Percentiles rank a stretch among this genome's conserved stretches.
Evolutionary conservation across 2,797 vertebrate species (phyloP).

Genomic region (Catostomus latipinnis): DNA sequence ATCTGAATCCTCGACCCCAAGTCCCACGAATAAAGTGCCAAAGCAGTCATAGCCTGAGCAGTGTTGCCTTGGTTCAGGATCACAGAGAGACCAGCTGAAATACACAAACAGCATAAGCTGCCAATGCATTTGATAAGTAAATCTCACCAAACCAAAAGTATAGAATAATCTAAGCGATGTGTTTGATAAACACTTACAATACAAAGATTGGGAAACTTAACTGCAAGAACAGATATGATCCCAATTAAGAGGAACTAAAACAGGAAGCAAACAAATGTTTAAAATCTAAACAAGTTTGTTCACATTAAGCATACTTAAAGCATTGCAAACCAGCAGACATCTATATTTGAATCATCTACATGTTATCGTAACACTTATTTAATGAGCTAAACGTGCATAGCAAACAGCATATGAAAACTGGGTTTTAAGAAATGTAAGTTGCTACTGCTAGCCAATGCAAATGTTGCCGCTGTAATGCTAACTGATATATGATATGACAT

Average conservation of each 20-base stretch:
- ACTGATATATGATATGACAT: no score
- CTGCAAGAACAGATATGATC: background rate
- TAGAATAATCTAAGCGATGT: background rate
- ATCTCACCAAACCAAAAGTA: background rate
- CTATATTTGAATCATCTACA: no score
- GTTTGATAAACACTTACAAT: background rate
- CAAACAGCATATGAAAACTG: no score
- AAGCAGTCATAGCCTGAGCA: slow-evolving; percentile 63
- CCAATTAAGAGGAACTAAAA: slow-evolving; percentile 7
- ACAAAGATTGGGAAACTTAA: background rate
- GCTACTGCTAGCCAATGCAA: no score
- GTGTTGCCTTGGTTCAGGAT: slow-evolving; percentile 64
- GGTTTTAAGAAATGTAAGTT: no score
- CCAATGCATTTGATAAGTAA: background rate
- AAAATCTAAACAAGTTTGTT: no score
- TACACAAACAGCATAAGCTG: background rate
- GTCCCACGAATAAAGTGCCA: slow-evolving; percentile 60
- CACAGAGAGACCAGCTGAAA: slow-evolving; percentile 65
- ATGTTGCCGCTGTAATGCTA: no score
- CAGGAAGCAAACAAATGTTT: background rate
- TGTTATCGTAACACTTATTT: no score
- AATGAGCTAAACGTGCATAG: no score
- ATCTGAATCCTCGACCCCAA: slow-evolving; percentile 6
- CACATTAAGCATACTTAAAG: no score
- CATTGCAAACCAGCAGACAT: no score